phyloP scores from a whole-genome alignment of 92 coral and sea anemone species.

The Phymanthus crucifer region DNA sequence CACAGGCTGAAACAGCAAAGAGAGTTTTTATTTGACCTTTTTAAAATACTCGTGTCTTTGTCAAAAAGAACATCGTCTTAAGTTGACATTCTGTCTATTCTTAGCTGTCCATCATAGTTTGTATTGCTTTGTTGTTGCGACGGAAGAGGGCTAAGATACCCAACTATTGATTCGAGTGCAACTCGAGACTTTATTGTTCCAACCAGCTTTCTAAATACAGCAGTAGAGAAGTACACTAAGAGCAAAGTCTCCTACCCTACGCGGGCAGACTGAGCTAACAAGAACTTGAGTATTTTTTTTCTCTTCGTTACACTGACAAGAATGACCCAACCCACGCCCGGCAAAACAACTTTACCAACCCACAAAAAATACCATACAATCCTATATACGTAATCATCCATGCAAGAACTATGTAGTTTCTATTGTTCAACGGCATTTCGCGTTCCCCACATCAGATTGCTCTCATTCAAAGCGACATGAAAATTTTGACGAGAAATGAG shows the following conservation, averaged over 20 bases:
- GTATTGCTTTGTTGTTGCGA: neutral
- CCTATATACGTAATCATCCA: too few species aligned
- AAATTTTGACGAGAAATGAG: too few species aligned
- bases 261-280: neutral
- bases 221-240: conserved; percentile 7
- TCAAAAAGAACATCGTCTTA: neutral
- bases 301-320: neutral
- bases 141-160: conserved; percentile 1
- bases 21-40: neutral
- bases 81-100: neutral
- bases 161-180: conserved; percentile 9
- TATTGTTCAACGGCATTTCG: too few species aligned
- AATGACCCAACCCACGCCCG: neutral
- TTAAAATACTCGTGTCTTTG: neutral
- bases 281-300: neutral
- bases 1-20: neutral
- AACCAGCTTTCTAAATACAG: conserved; percentile 29
- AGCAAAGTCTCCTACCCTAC: neutral
- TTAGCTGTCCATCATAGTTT: conserved; percentile 1
- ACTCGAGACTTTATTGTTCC: neutral
- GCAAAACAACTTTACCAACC: neutral
- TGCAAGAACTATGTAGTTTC: too few species aligned
- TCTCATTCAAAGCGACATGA: too few species aligned
- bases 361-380: neutral
- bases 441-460: too few species aligned